Evolutionary conservation across 2,888 invertebrate species (phyloP).

Genomic region (Drosophila paramelanica): DNA sequence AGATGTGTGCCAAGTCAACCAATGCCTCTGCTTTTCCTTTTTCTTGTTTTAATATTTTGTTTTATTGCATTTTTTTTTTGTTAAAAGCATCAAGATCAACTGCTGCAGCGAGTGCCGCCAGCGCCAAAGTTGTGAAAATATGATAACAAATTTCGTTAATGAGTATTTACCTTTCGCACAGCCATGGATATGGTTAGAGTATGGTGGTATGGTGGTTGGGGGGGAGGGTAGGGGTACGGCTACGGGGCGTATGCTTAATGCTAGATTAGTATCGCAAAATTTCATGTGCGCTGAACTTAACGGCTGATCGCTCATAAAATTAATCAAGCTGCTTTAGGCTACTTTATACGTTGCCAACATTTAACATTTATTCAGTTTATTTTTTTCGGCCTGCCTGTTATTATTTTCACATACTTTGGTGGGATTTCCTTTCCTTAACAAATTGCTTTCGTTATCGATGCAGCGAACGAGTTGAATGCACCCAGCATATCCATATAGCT

Average conservation of each 20-base stretch:
- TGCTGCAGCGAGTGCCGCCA: conserved; percentile 59
- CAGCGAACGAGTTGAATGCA: conserved; percentile 65
- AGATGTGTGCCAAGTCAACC: conserved; percentile 72
- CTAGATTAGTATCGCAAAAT: conserved; percentile 76
- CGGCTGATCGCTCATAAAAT: conserved; percentile 85
- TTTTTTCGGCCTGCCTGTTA: conserved; percentile 63
- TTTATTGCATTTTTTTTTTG: conserved; percentile 47
- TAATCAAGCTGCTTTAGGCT: conserved; percentile 84
- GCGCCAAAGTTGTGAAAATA: conserved; percentile 65
- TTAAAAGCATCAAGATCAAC: conserved; percentile 84
- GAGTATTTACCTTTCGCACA: conserved; percentile 72
- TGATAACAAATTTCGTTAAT: conserved; percentile 71
- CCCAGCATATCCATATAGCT: conserved; percentile 33
- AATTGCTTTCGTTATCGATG: conserved; percentile 80
- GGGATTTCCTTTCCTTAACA: conserved; percentile 78
- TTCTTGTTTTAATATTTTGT: neutral
- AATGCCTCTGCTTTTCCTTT: conserved; percentile 11
- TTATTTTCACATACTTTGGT: conserved; percentile 79
- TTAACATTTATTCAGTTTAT: conserved; percentile 37
- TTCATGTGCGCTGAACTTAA: conserved; percentile 83
- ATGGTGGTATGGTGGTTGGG: conserved; percentile 14
- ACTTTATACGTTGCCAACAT: conserved; percentile 66
- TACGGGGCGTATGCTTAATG: conserved; percentile 80
- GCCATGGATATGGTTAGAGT: conserved; percentile 1
- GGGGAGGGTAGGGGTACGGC: conserved; percentile 35